phyloP scores from a whole-genome alignment of 2,888 invertebrate species.

The Agriotes lineatus region DNA sequence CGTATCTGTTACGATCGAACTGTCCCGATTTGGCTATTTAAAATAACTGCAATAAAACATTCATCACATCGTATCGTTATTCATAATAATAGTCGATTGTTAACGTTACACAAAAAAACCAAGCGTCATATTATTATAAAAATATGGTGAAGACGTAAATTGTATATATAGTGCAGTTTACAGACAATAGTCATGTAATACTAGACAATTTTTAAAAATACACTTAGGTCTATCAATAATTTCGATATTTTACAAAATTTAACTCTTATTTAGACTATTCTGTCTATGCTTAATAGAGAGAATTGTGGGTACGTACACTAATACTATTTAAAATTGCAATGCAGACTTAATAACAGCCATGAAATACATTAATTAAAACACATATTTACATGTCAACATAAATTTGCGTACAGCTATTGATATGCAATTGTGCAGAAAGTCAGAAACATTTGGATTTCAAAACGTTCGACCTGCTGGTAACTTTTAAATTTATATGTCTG shows the following conservation, averaged over 20 bases:
- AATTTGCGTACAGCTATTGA: conserved; percentile 40
- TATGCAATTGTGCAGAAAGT: conserved; percentile 42
- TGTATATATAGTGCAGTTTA: conserved; percentile 41
- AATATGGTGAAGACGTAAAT: conserved; percentile 42
- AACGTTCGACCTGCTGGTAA: conserved; percentile 7
- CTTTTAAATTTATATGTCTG: conserved; percentile 9
- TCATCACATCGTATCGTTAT: conserved; percentile 33
- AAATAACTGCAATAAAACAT: conserved; percentile 28
- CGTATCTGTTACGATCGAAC: conserved; percentile 6
- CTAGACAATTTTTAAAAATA: conserved; percentile 51
- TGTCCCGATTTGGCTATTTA: background rate
- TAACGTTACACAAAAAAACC: conserved; percentile 36
- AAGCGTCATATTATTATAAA: conserved; percentile 40
- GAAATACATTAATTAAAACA: conserved; percentile 49
- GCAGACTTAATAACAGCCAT: conserved; percentile 51
- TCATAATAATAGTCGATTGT: conserved; percentile 24
- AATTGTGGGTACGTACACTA: conserved; percentile 42
- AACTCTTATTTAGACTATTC: conserved; percentile 40
- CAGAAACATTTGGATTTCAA: conserved; percentile 23
- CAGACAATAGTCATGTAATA: conserved; percentile 42
- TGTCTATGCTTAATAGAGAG: conserved; percentile 39
- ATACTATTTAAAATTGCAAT: conserved; percentile 41
- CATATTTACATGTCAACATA: conserved; percentile 46
- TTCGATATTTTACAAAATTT: conserved; percentile 49
- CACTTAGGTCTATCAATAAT: conserved; percentile 47